Base-by-base conservation (phyloP, 2,113 vertebrate genomes). In the Hydropotes inermis region DNA sequence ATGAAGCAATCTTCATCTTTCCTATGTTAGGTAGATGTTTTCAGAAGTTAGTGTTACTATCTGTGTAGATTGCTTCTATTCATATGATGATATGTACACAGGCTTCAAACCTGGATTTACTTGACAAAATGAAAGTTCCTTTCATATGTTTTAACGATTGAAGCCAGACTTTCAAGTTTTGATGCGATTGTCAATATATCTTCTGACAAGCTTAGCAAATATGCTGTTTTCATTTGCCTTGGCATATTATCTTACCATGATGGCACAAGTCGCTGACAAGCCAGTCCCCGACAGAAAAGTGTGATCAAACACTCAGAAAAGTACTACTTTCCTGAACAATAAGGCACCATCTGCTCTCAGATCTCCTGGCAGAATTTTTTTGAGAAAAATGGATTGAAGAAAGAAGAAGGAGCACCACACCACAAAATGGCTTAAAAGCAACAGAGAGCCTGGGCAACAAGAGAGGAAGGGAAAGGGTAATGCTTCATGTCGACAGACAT, bases 241-340 rank as follows among this genome's bases (percentile, higher is more conserved):
- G 95, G 43, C 89, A 90, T 85, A 28, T 16, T 11, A 70, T 90
- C 87, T 98, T 92, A 97, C 81, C 67, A 55, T 92, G 95, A 92
- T 86, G 84, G 36, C 81, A 94, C 50, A 74, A 93, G 81, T n/a
- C 50, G 2, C 94, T 96, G 96, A 96, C 90, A 96, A 90, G 84
- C 11, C 9, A 47, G 28, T 90, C 28, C 67, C 54, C 30, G 17
- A 90, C 74, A 89, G 57, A 92, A 95, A 91, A 84, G 28, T 88
- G 19, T 90, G 84, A 96, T 97, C 97, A 96, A 96, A 96, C 55
- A 70, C n/a, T 81, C 92, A 92, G 96, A 79, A 88, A 95, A 86
- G 60, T 47, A 67, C 76, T 45, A 95, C 87, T 92, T 96, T 94
- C 84, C 55, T 64, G 28, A 96, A 97, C 82, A 98, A 88, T 95